A percentile compares a stretch with the other conserved stretches of the same genome.
These are phyloP conservation scores for Cenopis cana DNA, from an alignment of 2,888 invertebrate species.

Conservation along the genomic window DNA sequence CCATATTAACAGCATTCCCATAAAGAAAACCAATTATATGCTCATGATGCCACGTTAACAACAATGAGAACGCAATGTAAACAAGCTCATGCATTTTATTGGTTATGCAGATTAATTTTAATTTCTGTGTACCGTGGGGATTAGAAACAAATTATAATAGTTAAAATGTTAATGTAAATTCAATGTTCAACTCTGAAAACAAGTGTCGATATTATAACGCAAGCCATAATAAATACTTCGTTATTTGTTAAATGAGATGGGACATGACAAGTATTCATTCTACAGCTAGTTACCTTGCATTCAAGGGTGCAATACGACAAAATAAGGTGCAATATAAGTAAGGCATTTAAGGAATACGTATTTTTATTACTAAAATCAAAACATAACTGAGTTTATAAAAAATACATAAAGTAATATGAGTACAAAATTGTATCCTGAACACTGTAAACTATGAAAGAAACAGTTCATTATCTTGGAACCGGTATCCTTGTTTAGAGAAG, in stretches of 20 bases:
- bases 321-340: background rate
- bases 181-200: background rate
- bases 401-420: too few relatives aligned
- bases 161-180: background rate
- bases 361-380: too few relatives aligned
- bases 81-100: conserved; percentile 26
- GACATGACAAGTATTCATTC: too few relatives aligned
- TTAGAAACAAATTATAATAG: background rate
- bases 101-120: conserved; percentile 22
- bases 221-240: background rate
- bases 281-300: background rate
- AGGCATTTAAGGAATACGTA: too few relatives aligned
- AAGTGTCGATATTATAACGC: background rate
- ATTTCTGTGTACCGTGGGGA: background rate
- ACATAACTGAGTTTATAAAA: too few relatives aligned
- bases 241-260: background rate
- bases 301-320: background rate
- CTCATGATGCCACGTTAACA: conserved; percentile 64
- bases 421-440: too few relatives aligned
- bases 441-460: background rate
- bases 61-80: conserved; percentile 53
- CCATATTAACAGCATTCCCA: conserved; percentile 70
- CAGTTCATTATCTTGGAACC: conserved; percentile 12
- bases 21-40: conserved; percentile 80
- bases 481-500: conserved; percentile 26